Evolutionary conservation across 2,113 vertebrate genomes (phyloP).

Genomic region (Phodopus roborovskii): DNA sequence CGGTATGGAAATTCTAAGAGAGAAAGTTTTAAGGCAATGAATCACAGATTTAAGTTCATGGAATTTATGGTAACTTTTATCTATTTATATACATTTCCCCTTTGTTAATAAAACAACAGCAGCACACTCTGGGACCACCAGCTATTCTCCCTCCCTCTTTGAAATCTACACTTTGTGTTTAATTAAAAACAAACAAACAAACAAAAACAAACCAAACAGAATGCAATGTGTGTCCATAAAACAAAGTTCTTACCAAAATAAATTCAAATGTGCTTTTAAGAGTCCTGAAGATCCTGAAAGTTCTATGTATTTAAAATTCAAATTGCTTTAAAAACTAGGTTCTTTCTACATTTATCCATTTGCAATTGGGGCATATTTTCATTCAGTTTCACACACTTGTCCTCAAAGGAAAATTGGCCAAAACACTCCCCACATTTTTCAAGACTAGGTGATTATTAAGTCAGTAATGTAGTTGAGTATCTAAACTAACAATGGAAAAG

Average conservation of each 20-base stretch:
- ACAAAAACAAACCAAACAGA: slow-evolving; percentile 59
- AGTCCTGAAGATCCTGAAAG: slow-evolving; percentile 81
- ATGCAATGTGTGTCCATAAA: slow-evolving; percentile 71
- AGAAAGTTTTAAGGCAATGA: slow-evolving; percentile 97
- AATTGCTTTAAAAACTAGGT: slow-evolving; percentile 50
- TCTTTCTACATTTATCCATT: slow-evolving; percentile 74
- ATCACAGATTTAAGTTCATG: slow-evolving; percentile 89
- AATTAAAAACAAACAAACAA: slow-evolving; percentile 63
- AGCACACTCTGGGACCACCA: slow-evolving; percentile 85
- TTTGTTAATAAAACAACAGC: slow-evolving; percentile 87
- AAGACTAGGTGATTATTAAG: slow-evolving; percentile 11
- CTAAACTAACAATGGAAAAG: background rate
- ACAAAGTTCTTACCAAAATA: slow-evolving; percentile 80
- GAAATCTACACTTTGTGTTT: slow-evolving; percentile 81
- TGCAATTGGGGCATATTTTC: slow-evolving; percentile 63
- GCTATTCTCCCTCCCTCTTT: slow-evolving; percentile 82
- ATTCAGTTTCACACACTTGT: slow-evolving; percentile 62
- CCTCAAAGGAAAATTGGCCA: slow-evolving; percentile 56
- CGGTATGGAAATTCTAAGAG: slow-evolving; percentile 91
- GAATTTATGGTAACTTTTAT: slow-evolving; percentile 86
- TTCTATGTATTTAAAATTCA: slow-evolving; percentile 67
- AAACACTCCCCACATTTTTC: slow-evolving; percentile 59
- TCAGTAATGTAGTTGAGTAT: slow-evolving; percentile 13
- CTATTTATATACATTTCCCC: slow-evolving; percentile 87
- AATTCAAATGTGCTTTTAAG: slow-evolving; percentile 80